Evolutionary conservation across 2,888 invertebrate species (phyloP), one percentile per base, ranked within the genome.

Genomic region (Druceiella hillmani): DNA sequence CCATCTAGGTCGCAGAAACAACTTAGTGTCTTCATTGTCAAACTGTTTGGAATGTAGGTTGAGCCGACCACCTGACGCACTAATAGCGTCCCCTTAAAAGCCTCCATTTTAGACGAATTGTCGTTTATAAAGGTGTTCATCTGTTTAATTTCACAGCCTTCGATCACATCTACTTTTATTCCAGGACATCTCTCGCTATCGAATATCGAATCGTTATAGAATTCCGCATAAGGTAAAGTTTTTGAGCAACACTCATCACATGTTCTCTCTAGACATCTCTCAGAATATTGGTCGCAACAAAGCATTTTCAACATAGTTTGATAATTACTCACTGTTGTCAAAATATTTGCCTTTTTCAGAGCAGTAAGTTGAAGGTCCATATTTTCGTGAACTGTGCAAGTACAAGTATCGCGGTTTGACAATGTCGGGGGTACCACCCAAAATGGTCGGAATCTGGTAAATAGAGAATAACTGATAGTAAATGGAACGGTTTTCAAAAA

Each of bases 351-450:
- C 13, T 40, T 46, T 40, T 43, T 43, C 38, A 49, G 36, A 40
- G 48, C 47, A 40, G 43, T 24, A 29, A 48, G 36, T 45, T 38
- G 38, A 43, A 47, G 42, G 42, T 46, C 46, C 29, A 46, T 45
- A 35, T 46, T 51, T 46, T 43, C 50, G 43, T 47, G 51, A 10
- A 25, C 37, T 24, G 35, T 43, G 41, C 49, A 54, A 44, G n/a
- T 20, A 42, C 49, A 53, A 17, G 52, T 53, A 24, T 54, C 50
- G 24, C 50, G 49, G 33, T 50, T 44, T 30, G 41, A 20, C 15
- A 47, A 33, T 37, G 43, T 50, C 36, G 53, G 51, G 25, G 39
- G 12, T 17, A 53, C 50, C 27, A 53, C 44, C 51, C 50, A 47
- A 46, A 49, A 49, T 34, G 47, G 47, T 39, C 44, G 42, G 2